Base-by-base conservation (phyloP, 2,797 vertebrate species). In the Microchirus variegatus region DNA sequence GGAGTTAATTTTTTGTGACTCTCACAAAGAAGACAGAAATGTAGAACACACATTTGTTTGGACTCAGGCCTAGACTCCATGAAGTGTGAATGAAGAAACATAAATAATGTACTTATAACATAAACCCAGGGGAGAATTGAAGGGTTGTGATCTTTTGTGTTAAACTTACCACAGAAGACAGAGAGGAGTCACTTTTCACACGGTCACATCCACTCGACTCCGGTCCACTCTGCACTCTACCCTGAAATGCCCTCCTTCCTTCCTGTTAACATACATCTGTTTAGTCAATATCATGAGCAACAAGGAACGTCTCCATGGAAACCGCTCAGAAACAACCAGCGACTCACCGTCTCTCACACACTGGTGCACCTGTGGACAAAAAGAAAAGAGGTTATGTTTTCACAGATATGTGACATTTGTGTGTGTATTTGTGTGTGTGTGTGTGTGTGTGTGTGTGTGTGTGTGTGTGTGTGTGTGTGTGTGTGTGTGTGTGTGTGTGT, bases 181-280 rank as follows among this genome's bases (percentile, higher is more conserved):
- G 6, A 42, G 50, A 46, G 36, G 18, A 59, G 17, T 45, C 61
- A 72, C 9, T 15, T 54, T 60, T 80, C 64, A 66, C 75, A 81
- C 3, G 37, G 43, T 69, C 53, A 68, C n/a, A n/a, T n/a, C n/a
- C n/a, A n/a, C n/a, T n/a, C n/a, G n/a, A n/a, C n/a, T n/a, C n/a
- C n/a, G 55, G 59, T 72, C 62, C 66, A 75, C 49, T 54, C 73
- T 67, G 31, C 65, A 63, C 37, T 71, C 17, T 50, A 9, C 58
- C 31, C 41, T 63, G 12, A 64, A 53, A 59, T 57, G 36, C 59
- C 55, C 62, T 45, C 43, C 40, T 13, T 53, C 16, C 67, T 67
- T 74, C 83, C 82, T 62, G 82, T 79, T 87, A 86, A 80, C 87
- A 73, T 66, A 60, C 73, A 80, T 77, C 62, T 78, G 86, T 83